Percentiles rank a stretch among this genome's conserved stretches.
These are phyloP conservation scores for Dendroctonus ponderosae DNA, from an alignment of 1,140 invertebrate species.

Conservation along the genomic window DNA sequence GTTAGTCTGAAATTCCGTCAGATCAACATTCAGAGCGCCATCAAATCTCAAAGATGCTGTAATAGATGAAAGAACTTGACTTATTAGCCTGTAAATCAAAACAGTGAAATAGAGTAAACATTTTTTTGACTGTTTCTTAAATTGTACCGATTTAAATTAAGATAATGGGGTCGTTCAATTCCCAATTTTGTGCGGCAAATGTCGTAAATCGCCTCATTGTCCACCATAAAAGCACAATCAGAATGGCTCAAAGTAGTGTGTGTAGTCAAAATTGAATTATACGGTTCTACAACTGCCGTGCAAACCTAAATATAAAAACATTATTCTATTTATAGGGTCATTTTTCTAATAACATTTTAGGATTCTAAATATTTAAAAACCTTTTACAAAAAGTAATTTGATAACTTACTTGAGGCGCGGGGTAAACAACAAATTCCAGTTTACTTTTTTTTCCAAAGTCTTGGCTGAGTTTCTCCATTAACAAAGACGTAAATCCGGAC, in stretches of 20 bases:
- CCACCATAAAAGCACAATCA: too few species aligned
- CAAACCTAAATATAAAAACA: conserved; percentile 39
- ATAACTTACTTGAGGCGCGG: conserved; percentile 69
- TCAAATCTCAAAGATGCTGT: conserved; percentile 64
- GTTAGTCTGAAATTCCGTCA: conserved; percentile 77
- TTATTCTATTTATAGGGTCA: neutral
- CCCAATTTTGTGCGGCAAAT: conserved; percentile 65
- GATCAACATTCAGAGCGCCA: conserved; percentile 73
- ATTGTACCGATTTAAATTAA: conserved; percentile 56
- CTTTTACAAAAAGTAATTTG: neutral
- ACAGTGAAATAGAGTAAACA: neutral
- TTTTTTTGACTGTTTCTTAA: too few species aligned
- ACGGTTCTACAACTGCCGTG: conserved; percentile 70
- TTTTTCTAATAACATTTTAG: neutral
- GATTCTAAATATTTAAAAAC: neutral
- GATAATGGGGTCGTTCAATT: conserved; percentile 63
- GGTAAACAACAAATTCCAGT: conserved; percentile 76
- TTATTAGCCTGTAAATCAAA: conserved; percentile 53
- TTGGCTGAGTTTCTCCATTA: conserved; percentile 74
- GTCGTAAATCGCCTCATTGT: too few species aligned
- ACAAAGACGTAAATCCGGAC: conserved; percentile 74
- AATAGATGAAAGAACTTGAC: conserved; percentile 73
- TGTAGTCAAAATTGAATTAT: conserved; percentile 63
- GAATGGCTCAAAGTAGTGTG: too few species aligned
- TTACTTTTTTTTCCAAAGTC: conserved; percentile 76